Percentiles rank a stretch among this genome's conserved stretches.
phyloP scores from a whole-genome alignment of 2,797 vertebrate species.

The Acanthopagrus latus region DNA sequence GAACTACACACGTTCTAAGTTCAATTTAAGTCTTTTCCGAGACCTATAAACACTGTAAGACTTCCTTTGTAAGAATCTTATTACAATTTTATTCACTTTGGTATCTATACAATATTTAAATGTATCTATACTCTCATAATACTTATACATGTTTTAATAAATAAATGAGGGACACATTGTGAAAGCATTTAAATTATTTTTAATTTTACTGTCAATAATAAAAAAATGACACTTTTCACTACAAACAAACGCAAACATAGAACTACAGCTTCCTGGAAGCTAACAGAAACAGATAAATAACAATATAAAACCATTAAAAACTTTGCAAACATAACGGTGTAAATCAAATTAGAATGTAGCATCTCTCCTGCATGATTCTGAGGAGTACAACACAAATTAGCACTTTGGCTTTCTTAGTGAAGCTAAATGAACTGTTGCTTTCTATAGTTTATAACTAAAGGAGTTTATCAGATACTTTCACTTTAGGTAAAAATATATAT shows the following conservation, averaged over 20 bases:
- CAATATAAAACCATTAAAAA: slow-evolving; percentile 58
- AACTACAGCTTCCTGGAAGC: slow-evolving; percentile 76
- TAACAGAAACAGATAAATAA: slow-evolving; percentile 62
- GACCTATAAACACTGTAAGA: too few relatives aligned
- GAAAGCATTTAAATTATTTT: slow-evolving; percentile 41
- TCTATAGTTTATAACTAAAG: neutral
- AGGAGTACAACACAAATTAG: slow-evolving; percentile 21
- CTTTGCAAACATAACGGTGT: slow-evolving; percentile 32
- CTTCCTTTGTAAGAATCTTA: too few relatives aligned
- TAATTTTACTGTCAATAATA: slow-evolving; percentile 69
- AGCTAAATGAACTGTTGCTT: slow-evolving; percentile 29
- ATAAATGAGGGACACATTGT: slow-evolving; percentile 15
- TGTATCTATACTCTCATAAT: too few relatives aligned
- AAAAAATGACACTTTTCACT: slow-evolving; percentile 50
- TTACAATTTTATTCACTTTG: too few relatives aligned
- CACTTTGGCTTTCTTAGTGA: slow-evolving; percentile 34
- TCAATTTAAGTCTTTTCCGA: too few relatives aligned
- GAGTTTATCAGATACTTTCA: slow-evolving; percentile 13
- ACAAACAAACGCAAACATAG: slow-evolving; percentile 41
- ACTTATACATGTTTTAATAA: neutral
- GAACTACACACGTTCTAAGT: too few relatives aligned
- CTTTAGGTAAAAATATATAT: slow-evolving; percentile 46
- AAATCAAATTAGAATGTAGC: slow-evolving; percentile 27
- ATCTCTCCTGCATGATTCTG: slow-evolving; percentile 20
- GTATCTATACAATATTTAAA: too few relatives aligned